Base-by-base conservation (phyloP, 2,113 vertebrate species). In the Thymallus thymallus region DNA sequence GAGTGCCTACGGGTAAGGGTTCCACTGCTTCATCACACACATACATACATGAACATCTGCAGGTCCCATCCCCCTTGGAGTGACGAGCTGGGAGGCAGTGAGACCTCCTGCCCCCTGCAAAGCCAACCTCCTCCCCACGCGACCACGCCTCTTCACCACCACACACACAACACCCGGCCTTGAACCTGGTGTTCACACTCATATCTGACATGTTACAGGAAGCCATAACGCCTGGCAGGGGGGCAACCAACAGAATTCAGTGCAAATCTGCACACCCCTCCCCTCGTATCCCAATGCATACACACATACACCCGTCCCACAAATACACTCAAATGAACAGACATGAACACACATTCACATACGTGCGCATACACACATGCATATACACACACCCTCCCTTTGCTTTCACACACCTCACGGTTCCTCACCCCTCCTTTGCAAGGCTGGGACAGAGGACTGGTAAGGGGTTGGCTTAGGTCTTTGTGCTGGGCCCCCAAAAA, bases 81-180 rank as follows among this genome's bases (percentile, higher is more conserved):
- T 93, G 91, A 90, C 86, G 94, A 91, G 92, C 88, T 90, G 93
- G 95, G 94, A 94, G 95, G 94, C 91, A 92, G 91, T 92, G 89
- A 95, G 96, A 98, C 97, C 96, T 97, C 96, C 95, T 96, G 96
- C 96, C 97, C 96, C 94, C 87, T 91, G 87, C 86, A 88, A 92
- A 91, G 92, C 92, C 87, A 91, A 73, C 73, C 51, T 46, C 46
- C 58, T 62, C 77, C 35, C 69, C 76, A 79, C 70, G 71, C 77
- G 73, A 24, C 69, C 76, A 79, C 70, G 71, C 77, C 72, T 35
- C 48, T 73, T 73, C 78, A 72, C 73, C 55, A 35, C 75, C 68
- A 70, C 76, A 26, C 73, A 41, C 35, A 46, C 55, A 24, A 71
- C 78, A 80, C 62, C 78, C 92, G 94, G 90, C 92, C 90, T 93